phyloP scores from a whole-genome alignment of 2,797 vertebrate species.

The Choloepus didactylus region DNA sequence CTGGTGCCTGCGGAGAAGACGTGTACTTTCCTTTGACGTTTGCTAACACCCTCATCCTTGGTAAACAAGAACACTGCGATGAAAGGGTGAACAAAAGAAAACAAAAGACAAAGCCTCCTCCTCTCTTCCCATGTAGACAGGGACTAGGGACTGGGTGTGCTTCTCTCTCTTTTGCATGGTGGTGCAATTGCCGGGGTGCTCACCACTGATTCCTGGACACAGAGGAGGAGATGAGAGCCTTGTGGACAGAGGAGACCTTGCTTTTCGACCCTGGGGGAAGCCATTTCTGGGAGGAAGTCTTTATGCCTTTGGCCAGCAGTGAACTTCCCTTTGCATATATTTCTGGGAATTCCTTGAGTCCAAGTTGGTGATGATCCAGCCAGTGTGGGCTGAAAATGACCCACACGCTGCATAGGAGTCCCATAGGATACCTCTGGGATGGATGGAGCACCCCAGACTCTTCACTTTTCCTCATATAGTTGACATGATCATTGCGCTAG shows the following conservation, averaged over 20 bases:
- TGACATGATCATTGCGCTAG: not conserved
- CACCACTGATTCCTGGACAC: no score
- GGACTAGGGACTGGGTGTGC: no score
- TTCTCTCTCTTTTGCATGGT: not conserved
- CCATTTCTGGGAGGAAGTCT: not conserved
- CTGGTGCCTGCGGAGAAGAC: accelerated
- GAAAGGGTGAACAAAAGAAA: not conserved
- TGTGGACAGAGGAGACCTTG: not conserved
- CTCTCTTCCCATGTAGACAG: no score
- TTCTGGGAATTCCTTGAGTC: no score
- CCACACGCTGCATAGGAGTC: accelerated
- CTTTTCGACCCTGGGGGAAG: not conserved
- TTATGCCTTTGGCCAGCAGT: not conserved
- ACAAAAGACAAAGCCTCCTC: not conserved
- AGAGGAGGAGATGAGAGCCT: not conserved
- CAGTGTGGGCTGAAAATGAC: not conserved
- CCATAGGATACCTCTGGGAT: not conserved
- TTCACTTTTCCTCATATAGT: accelerated
- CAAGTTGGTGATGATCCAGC: not conserved
- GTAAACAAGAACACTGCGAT: accelerated
- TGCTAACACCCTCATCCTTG: not conserved
- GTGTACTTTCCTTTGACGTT: no score
- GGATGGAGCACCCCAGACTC: accelerated
- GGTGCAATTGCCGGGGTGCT: not conserved
- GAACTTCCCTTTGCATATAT: not conserved